A percentile compares a stretch with the other conserved stretches of the same genome.
Evolutionary conservation across 2,113 vertebrate species (phyloP).

Genomic region (Burhinus bistriatus): DNA sequence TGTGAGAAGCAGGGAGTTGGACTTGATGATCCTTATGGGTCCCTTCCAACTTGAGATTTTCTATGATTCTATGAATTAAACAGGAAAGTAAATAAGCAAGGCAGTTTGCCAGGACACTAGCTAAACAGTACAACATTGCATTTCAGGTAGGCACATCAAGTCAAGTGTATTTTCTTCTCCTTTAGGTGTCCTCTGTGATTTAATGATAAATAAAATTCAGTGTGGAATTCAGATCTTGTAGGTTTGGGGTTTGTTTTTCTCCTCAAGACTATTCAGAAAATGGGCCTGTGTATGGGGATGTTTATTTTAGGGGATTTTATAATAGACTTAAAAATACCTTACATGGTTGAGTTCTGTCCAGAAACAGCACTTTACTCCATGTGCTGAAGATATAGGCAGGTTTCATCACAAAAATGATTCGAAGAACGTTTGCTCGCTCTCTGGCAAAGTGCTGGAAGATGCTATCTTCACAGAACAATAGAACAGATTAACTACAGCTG

Average conservation of each 20-base stretch:
- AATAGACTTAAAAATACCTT: constrained; percentile 26
- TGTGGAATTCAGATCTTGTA: not conserved
- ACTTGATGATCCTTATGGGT: not conserved
- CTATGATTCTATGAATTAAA: not conserved
- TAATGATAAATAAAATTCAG: not conserved
- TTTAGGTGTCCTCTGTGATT: not conserved
- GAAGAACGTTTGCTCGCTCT: not conserved
- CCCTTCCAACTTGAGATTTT: not conserved
- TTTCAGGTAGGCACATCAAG: not conserved
- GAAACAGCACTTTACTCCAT: not conserved
- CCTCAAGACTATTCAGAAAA: constrained; percentile 9
- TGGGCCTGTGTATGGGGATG: not conserved
- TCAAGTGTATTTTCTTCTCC: not conserved
- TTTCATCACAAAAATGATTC: not conserved
- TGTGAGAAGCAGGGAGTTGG: not conserved
- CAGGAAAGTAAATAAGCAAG: not conserved
- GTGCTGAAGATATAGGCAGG: not conserved
- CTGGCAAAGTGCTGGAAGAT: constrained; percentile 10
- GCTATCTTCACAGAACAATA: constrained; percentile 17
- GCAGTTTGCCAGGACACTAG: not conserved
- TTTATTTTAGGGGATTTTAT: constrained; percentile 40
- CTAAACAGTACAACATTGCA: not conserved
- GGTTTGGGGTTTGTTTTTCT: not conserved
- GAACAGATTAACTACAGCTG: constrained; percentile 40
- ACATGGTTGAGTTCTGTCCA: constrained; percentile 14